Evolutionary conservation across 1,140 invertebrate genomes (phyloP).

Genomic region (Gryllus bimaculatus): DNA sequence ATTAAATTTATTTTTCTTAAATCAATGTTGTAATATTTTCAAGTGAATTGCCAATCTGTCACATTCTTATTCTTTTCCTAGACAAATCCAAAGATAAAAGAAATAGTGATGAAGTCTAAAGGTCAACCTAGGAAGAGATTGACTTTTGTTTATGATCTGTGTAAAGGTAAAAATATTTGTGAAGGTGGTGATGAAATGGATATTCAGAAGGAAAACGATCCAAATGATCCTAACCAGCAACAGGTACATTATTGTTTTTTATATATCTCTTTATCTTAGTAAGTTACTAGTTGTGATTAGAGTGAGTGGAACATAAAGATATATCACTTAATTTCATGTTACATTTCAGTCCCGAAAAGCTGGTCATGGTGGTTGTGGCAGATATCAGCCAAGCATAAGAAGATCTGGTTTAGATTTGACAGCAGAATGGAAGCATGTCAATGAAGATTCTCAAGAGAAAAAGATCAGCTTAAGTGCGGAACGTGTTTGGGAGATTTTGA

Average conservation of each 20-base stretch:
- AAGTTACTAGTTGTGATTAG: constrained; percentile 10
- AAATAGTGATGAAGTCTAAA: constrained; percentile 93
- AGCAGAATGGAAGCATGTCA: constrained; percentile 96
- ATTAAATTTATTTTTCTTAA: constrained; percentile 12
- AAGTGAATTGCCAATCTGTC: background rate
- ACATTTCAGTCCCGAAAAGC: constrained; percentile 53
- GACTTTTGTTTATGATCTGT: constrained; percentile 93
- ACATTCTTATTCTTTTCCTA: constrained; percentile 31
- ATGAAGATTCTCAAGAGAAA: constrained; percentile 95
- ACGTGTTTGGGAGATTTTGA: constrained; percentile 91
- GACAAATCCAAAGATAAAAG: constrained; percentile 94
- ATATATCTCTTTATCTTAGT: background rate
- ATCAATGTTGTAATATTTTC: background rate
- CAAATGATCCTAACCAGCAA: constrained; percentile 24
- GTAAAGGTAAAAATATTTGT: constrained; percentile 96
- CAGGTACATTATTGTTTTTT: constrained; percentile 12
- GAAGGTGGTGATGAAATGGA: constrained; percentile 98
- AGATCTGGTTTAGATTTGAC: constrained; percentile 83
- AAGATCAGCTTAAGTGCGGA: constrained; percentile 91
- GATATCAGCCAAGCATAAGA: constrained; percentile 90
- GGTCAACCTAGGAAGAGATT: constrained; percentile 92
- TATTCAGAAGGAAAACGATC: constrained; percentile 59
- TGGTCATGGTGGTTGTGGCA: constrained; percentile 91
- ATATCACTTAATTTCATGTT: background rate
- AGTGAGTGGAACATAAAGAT: background rate